Evolutionary conservation across 37 sponge, comb jelly and placozoan species (phyloP).

Genomic region (Ianthella basta): DNA sequence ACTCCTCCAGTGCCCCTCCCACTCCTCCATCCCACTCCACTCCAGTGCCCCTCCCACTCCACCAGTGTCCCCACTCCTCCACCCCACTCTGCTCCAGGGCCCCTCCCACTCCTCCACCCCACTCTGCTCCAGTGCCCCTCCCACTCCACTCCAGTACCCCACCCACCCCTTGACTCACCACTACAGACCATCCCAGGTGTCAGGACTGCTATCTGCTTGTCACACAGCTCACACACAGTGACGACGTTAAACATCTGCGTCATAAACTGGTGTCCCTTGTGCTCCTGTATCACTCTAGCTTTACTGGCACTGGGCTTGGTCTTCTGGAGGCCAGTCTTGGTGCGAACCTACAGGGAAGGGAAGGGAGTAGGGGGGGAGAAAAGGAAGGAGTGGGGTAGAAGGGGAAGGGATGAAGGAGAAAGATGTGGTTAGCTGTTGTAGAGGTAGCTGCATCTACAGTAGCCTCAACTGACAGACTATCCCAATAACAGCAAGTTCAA

Average conservation of each 20-base stretch:
- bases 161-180: constrained; percentile 46
- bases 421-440: too few relatives aligned
- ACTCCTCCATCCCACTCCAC: too few relatives aligned
- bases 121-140: too few relatives aligned
- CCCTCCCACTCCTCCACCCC: too few relatives aligned
- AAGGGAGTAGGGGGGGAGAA: not conserved
- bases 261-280: constrained; percentile 78
- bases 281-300: not conserved
- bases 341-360: not conserved
- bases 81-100: too few relatives aligned
- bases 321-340: not conserved
- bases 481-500: too few relatives aligned
- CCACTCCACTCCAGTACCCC: too few relatives aligned
- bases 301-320: not conserved
- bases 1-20: too few relatives aligned
- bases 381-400: not conserved
- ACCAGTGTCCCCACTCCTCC: too few relatives aligned
- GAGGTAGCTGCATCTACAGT: too few relatives aligned
- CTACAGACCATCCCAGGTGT: constrained; percentile 79
- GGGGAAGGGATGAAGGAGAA: not conserved
- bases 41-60: not conserved
- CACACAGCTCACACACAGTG: constrained; percentile 86
- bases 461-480: too few relatives aligned
- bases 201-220: constrained; percentile 64
- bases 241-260: constrained; percentile 72